These are phyloP conservation scores for Monarcha castaneiventris DNA, from an alignment of 2,113 vertebrate species.

Conservation along the genomic window DNA sequence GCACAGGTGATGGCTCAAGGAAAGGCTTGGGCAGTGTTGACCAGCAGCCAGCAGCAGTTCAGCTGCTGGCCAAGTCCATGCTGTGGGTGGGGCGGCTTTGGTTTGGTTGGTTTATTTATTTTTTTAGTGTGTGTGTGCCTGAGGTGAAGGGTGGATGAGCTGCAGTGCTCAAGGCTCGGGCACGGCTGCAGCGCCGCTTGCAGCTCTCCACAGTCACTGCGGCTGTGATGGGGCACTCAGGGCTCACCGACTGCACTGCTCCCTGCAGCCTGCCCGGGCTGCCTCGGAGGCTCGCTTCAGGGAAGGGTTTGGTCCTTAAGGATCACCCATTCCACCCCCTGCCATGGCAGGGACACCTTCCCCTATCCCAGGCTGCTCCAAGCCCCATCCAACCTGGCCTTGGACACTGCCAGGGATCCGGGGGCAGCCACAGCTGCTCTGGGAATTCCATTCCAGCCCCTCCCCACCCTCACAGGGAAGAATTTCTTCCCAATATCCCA, in stretches of 20 bases:
- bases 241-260: background rate
- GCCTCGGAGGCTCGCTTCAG: too few relatives aligned
- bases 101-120: background rate
- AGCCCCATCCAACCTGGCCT: too few relatives aligned
- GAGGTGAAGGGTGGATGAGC: background rate
- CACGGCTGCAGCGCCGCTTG: background rate
- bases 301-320: background rate
- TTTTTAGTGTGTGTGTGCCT: background rate
- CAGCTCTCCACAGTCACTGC: too few relatives aligned
- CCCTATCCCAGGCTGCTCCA: too few relatives aligned
- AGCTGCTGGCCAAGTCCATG: background rate
- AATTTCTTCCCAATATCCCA: too few relatives aligned
- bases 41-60: too few relatives aligned
- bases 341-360: too few relatives aligned
- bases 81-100: background rate
- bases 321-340: too few relatives aligned
- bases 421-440: too few relatives aligned
- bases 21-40: background rate
- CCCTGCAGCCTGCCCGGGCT: background rate
- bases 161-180: background rate
- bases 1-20: background rate
- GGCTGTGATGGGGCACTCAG: background rate
- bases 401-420: too few relatives aligned
- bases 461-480: too few relatives aligned
- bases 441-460: too few relatives aligned